These are phyloP conservation scores for Babylonia areolata DNA, from an alignment of 1,140 invertebrate genomes.

Conservation along the genomic window DNA sequence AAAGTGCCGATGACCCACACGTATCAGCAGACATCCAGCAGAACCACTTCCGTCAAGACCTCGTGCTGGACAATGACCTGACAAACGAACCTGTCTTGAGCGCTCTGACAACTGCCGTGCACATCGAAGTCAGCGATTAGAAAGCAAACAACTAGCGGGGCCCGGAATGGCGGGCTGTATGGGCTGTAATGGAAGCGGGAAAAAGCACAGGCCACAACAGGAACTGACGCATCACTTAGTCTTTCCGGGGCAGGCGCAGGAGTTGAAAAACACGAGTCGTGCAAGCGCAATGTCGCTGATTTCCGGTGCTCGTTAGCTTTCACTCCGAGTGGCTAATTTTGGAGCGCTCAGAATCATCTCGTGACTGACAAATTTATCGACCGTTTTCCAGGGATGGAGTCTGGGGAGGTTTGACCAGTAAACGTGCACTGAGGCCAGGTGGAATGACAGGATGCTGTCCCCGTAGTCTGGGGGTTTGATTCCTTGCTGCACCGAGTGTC, in stretches of 20 bases:
- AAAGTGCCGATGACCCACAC: not conserved
- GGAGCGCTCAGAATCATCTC: not conserved
- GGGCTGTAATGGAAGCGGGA: conserved; percentile 17
- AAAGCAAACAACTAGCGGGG: not conserved
- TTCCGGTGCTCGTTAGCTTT: conserved; percentile 29
- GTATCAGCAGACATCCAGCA: not conserved
- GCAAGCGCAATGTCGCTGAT: conserved; percentile 21
- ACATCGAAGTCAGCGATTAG: not conserved
- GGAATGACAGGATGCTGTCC: no score
- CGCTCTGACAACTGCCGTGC: not conserved
- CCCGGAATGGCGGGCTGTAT: not conserved
- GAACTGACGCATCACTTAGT: conserved; percentile 38
- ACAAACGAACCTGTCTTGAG: not conserved
- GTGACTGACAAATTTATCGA: not conserved
- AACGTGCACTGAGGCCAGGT: no score
- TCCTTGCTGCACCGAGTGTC: no score
- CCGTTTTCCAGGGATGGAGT: not conserved
- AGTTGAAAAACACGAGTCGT: conserved; percentile 7
- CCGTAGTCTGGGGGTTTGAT: no score
- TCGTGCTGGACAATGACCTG: not conserved
- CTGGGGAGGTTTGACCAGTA: no score
- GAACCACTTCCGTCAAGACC: not conserved
- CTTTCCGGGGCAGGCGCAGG: conserved; percentile 23
- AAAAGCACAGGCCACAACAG: conserved; percentile 25
- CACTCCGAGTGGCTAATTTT: conserved; percentile 24